Conservation (phyloP, 2,113 vertebrate species). For the Odobenus rosmarus region DNA sequence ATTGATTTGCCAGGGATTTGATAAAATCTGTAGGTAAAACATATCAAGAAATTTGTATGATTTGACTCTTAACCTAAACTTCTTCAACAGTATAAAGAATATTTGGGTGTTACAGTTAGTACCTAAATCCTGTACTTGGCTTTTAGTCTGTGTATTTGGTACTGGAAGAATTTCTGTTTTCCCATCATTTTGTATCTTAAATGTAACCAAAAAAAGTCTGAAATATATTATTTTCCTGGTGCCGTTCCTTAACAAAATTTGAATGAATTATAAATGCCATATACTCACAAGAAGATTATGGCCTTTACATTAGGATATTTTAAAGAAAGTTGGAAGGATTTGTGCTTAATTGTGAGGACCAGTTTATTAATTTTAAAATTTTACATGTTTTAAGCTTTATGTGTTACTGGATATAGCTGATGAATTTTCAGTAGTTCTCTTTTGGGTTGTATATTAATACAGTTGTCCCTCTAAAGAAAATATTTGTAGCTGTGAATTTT, state of each 20-base stretch:
- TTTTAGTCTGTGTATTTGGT: neutral
- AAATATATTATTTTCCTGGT: slow-evolving; percentile 21
- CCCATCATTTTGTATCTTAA: slow-evolving; percentile 20
- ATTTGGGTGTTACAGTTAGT: neutral
- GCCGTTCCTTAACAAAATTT: neutral
- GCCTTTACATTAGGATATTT: neutral
- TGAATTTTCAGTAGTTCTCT: slow-evolving; percentile 12
- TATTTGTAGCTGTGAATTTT: neutral
- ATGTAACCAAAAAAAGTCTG: neutral
- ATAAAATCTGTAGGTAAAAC: neutral
- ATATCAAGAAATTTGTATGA: slow-evolving; percentile 25
- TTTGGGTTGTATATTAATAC: neutral
- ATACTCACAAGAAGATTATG: slow-evolving; percentile 26
- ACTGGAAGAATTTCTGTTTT: neutral
- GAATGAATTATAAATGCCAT: slow-evolving; percentile 12
- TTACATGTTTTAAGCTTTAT: neutral
- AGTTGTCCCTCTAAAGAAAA: neutral
- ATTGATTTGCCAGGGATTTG: slow-evolving; percentile 45
- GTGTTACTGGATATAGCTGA: slow-evolving; percentile 25
- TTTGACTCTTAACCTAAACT: neutral
- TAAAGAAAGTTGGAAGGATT: neutral
- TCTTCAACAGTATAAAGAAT: slow-evolving; percentile 3
- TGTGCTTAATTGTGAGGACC: neutral
- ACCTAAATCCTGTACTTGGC: neutral
- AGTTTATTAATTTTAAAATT: neutral